Evolutionary conservation across 2,888 invertebrate genomes (phyloP).

Genomic region (Oscheius sp.): DNA sequence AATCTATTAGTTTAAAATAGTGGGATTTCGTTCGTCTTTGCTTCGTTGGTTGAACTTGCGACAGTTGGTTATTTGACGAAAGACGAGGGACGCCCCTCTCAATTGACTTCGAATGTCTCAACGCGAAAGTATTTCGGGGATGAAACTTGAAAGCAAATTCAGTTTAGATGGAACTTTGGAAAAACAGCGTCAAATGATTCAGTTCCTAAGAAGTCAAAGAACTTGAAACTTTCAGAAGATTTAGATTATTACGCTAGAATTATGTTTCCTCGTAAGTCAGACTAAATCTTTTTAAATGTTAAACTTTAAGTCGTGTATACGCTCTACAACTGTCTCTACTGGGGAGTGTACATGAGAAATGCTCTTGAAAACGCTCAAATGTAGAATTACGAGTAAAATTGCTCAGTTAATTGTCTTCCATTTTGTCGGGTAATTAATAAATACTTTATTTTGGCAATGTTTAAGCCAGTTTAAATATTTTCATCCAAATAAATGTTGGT

Average conservation of each 20-base stretch:
- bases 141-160: too few species aligned
- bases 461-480: too few species aligned
- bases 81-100: slow-evolving; percentile 52
- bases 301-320: slow-evolving; percentile 56
- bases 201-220: slow-evolving; percentile 32
- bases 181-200: slow-evolving; percentile 16
- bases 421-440: not conserved
- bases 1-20: slow-evolving; percentile 14
- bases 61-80: slow-evolving; percentile 64
- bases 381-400: slow-evolving; percentile 15
- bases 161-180: slow-evolving; percentile 32
- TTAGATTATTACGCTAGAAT: slow-evolving; percentile 60
- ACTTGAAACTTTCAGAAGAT: slow-evolving; percentile 51
- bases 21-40: slow-evolving; percentile 68
- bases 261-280: slow-evolving; percentile 59
- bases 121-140: slow-evolving; percentile 6
- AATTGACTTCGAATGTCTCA: slow-evolving; percentile 9
- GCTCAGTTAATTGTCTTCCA: not conserved
- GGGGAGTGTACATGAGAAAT: slow-evolving; percentile 64
- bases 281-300: not conserved
- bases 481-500: too few species aligned
- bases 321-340: slow-evolving; percentile 63
- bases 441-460: not conserved
- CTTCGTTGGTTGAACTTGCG: slow-evolving; percentile 68
- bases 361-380: slow-evolving; percentile 48